Conservation (phyloP, 2,797 vertebrate genomes). For the Mallotus villosus region DNA sequence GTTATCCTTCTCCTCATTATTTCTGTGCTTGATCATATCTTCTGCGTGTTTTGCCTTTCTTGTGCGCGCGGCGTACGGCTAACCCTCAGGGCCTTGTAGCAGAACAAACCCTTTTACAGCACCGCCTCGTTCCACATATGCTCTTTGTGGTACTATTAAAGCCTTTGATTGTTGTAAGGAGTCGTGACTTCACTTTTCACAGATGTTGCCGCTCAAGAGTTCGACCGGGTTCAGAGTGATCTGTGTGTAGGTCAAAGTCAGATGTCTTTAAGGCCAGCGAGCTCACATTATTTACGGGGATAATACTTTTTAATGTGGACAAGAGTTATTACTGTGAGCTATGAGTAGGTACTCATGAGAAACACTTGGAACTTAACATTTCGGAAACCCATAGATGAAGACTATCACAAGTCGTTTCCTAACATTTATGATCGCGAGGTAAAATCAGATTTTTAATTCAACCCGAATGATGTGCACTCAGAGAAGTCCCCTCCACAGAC, state of each 20-base stretch:
- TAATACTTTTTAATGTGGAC: slow-evolving; percentile 11
- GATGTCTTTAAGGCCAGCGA: slow-evolving; percentile 35
- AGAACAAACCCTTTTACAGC: slow-evolving; percentile 23
- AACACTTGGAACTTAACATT: not conserved
- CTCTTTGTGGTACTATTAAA: slow-evolving; percentile 5
- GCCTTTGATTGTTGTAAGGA: slow-evolving; percentile 27
- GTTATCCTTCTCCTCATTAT: slow-evolving; percentile 64
- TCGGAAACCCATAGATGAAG: not conserved
- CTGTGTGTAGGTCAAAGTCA: slow-evolving; percentile 48
- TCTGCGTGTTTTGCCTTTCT: not conserved
- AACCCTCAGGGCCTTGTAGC: slow-evolving; percentile 47
- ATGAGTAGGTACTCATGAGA: no score
- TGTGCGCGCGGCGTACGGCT: slow-evolving; percentile 20
- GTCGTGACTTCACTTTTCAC: slow-evolving; percentile 34
- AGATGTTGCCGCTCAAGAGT: slow-evolving; percentile 42
- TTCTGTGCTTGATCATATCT: slow-evolving; percentile 43
- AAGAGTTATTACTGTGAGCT: no score
- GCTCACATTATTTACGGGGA: slow-evolving; percentile 45
- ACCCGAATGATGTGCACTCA: slow-evolving; percentile 60
- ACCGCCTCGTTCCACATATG: slow-evolving; percentile 22
- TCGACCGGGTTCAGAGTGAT: slow-evolving; percentile 37
- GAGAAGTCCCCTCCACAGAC: slow-evolving; percentile 32
- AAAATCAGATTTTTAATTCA: slow-evolving; percentile 59
- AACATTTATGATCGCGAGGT: slow-evolving; percentile 30
- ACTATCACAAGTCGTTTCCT: not conserved